Evolutionary conservation across 2,888 invertebrate genomes (phyloP).

Genomic region (Chorisops tibialis): DNA sequence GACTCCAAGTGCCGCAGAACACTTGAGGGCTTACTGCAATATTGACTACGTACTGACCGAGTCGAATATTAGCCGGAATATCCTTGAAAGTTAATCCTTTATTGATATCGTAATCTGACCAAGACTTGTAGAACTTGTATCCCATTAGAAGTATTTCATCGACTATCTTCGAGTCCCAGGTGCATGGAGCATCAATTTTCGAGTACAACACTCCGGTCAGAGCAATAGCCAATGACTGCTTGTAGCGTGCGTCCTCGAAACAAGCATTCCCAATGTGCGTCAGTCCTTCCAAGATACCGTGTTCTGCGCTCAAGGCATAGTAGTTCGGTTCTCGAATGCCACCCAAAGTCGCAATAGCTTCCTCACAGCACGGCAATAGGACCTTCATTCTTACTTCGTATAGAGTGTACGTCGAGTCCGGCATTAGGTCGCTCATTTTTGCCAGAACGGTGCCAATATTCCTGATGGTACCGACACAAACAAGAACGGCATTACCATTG

Average conservation of each 20-base stretch:
- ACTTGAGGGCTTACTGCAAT: slow-evolving; percentile 35
- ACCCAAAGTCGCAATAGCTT: slow-evolving; percentile 38
- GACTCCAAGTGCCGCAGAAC: slow-evolving; percentile 41
- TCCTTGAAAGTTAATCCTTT: slow-evolving; percentile 41
- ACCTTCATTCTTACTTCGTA: slow-evolving; percentile 43
- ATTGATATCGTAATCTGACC: slow-evolving; percentile 40
- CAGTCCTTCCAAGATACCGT: slow-evolving; percentile 42
- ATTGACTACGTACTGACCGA: slow-evolving; percentile 44
- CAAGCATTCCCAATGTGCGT: slow-evolving; percentile 43
- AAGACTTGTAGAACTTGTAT: slow-evolving; percentile 42
- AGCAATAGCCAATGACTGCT: slow-evolving; percentile 45
- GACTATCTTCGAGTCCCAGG: slow-evolving; percentile 43
- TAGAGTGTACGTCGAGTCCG: slow-evolving; percentile 37
- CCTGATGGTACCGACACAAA: slow-evolving; percentile 42
- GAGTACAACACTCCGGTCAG: slow-evolving; percentile 43
- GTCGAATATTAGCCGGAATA: slow-evolving; percentile 42
- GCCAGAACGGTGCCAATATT: slow-evolving; percentile 43
- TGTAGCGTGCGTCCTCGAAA: slow-evolving; percentile 41
- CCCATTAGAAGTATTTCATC: slow-evolving; percentile 47
- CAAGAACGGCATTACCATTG: slow-evolving; percentile 40
- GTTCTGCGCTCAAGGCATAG: slow-evolving; percentile 42
- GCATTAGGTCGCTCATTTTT: slow-evolving; percentile 40
- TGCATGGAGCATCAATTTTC: slow-evolving; percentile 47
- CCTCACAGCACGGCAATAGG: slow-evolving; percentile 40
- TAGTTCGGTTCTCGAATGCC: slow-evolving; percentile 37